Base-by-base conservation (phyloP, 1,140 invertebrate genomes). In the Dolichoris vasculosae region DNA sequence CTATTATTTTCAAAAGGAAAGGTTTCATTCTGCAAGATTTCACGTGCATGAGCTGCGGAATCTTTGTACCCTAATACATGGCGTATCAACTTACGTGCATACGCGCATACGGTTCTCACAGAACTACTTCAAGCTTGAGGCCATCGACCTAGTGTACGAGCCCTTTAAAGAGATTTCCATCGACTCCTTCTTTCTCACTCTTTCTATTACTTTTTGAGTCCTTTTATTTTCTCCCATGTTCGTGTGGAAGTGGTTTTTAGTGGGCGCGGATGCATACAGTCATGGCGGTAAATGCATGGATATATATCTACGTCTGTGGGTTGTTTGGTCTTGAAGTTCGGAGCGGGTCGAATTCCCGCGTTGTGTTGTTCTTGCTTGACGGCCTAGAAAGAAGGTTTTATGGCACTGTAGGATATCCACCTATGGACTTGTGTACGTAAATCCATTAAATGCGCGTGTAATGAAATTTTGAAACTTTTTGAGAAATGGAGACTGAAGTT, bases 91-190 rank as follows among this genome's bases (percentile, higher is more conserved):
- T 83, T 83, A 83, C 38, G 43, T 30, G 26, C 30, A n/a, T 40
- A 46, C 26, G 71, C 69, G 63, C 91, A 86, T 87, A 87, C 83
- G 86, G 90, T 92, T 92, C 91, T 91, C 92, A 92, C 90, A 91
- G 87, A 83, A 84, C 73, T 78, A 83, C 82, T 67, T 88, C 79
- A 87, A 84, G 81, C 86, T 90, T 87, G 87, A 83, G 89, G 88
- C 85, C 89, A 89, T 90, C 88, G 90, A 91, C 90, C 91, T 90
- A 90, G 86, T 86, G 30, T 73, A 67, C 79, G 76, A 85, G 86
- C 89, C 89, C 89, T 91, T 91, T 91, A 91, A 91, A 91, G 30
- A 78, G 63, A 30, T 51, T 51, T n/a, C n/a, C n/a, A n/a, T n/a
- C n/a, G n/a, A n/a, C n/a, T n/a, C n/a, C n/a, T n/a, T n/a, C n/a